phyloP scores from a whole-genome alignment of 2,888 invertebrate species.

The Balanococcus diminutus region DNA sequence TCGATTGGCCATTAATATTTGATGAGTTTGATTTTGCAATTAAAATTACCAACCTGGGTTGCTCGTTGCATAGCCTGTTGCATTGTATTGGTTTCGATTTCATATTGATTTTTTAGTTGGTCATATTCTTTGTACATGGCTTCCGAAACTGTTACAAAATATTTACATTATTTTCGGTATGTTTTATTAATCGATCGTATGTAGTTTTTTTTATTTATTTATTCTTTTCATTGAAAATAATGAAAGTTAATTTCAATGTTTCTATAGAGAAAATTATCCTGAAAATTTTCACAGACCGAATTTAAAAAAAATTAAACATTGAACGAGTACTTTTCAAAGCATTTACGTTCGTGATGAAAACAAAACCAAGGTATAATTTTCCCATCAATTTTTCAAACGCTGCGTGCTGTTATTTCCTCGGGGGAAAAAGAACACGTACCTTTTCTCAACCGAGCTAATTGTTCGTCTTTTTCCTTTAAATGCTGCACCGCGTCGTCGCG shows the following conservation, averaged over 20 bases:
- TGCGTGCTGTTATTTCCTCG: neutral
- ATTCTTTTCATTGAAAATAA: neutral
- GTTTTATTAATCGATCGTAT: neutral
- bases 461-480: constrained; percentile 69
- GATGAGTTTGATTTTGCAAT: neutral
- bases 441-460: constrained; percentile 66
- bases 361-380: neutral
- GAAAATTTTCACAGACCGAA: neutral
- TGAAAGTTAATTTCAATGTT: too few species aligned
- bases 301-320: neutral
- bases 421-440: constrained; percentile 60
- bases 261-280: too few species aligned
- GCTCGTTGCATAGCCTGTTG: constrained; percentile 64
- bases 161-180: neutral
- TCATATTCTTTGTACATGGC: constrained; percentile 76
- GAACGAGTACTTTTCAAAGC: neutral
- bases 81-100: constrained; percentile 76
- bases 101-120: constrained; percentile 74
- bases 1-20: neutral
- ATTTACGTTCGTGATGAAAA: neutral
- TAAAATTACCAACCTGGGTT: constrained; percentile 58
- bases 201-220: neutral
- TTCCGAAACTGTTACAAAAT: constrained; percentile 67
- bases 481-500: constrained; percentile 68
- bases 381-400: neutral